Evolutionary conservation across 1,140 invertebrate species (phyloP).

Genomic region (Ganaspis sp.): DNA sequence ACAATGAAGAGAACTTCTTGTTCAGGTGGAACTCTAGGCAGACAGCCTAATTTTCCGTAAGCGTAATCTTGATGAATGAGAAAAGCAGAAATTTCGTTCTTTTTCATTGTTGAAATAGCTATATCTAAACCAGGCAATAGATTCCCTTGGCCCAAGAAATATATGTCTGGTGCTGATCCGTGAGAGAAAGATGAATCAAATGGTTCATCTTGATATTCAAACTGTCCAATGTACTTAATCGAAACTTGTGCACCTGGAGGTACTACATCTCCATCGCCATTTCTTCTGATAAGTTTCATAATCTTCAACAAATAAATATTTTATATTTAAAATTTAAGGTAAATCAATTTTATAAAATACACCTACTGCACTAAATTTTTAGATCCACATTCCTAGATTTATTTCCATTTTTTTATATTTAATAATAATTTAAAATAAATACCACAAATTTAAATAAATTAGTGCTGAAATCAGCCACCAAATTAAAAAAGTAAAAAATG

Average conservation of each 20-base stretch:
- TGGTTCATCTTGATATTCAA: conserved; percentile 83
- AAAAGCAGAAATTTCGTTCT: conserved; percentile 82
- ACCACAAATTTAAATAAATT: too few relatives aligned
- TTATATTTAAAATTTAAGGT: too few relatives aligned
- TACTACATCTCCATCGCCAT: conserved; percentile 79
- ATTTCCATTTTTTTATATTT: too few relatives aligned
- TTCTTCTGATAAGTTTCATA: conserved; percentile 62
- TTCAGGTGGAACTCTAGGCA: conserved; percentile 80
- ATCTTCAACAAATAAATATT: conserved; percentile 44
- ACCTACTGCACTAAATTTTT: too few relatives aligned
- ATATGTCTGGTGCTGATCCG: background rate
- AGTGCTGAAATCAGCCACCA: too few relatives aligned
- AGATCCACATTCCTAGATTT: too few relatives aligned
- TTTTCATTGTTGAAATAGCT: conserved; percentile 80
- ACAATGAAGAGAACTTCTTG: conserved; percentile 77
- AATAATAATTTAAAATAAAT: too few relatives aligned
- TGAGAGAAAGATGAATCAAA: conserved; percentile 77
- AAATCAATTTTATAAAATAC: too few relatives aligned
- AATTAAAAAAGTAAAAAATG: too few relatives aligned
- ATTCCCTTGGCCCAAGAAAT: conserved; percentile 74
- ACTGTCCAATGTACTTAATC: conserved; percentile 83
- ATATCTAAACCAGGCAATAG: conserved; percentile 82
- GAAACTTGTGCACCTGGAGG: conserved; percentile 78
- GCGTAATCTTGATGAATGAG: conserved; percentile 81
- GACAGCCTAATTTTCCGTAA: conserved; percentile 81